Base-by-base conservation (phyloP, 2,888 invertebrate species). In the Anagyrus pseudococci region DNA sequence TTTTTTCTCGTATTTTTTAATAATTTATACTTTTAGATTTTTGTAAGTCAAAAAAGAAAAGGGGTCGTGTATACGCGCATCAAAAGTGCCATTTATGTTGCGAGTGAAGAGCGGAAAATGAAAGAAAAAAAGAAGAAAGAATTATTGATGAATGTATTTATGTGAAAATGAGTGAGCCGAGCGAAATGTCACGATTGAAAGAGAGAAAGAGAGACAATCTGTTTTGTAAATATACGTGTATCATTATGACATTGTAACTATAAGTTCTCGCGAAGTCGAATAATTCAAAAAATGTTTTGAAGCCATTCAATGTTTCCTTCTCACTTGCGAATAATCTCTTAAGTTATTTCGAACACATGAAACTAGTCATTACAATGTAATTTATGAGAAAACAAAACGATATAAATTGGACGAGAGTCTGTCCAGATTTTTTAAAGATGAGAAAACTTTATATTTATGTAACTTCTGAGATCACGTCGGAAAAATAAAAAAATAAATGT, bases 41-140 rank as follows among this genome's bases (percentile, higher is more conserved):
- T 19, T 20, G 8, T 44, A 44, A 29, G 4, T 19, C 22, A 20
- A 44, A 33, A 50, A 52, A 19, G 15, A 43, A 47, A 47, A 44
- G 22, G 50, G 43, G 26, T 37, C n/a, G 59, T 58, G 56, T 64
- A 57, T 53, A 58, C 67, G 71, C 70, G 74, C 73, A 73, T 73
- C 73, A 72, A n/a, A 76, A 76, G 75, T 76, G 73, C 74, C 74
- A 74, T 74, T 62, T 23, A 25, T 43, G 29, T 26, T 54, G 65
- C 67, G 69, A 68, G 67, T 67, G 68, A 62, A 56, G 62, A 67
- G 62, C 67, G 59, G 67, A n/a, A n/a, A n/a, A n/a, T n/a, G n/a
- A n/a, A n/a, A n/a, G n/a, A n/a, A n/a, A n/a, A n/a, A n/a, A n/a
- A n/a, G n/a, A n/a, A n/a, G n/a, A n/a, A n/a, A n/a, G n/a, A n/a